Evolutionary conservation across 1,140 invertebrate species (phyloP).

Genomic region (Maniola jurtina): DNA sequence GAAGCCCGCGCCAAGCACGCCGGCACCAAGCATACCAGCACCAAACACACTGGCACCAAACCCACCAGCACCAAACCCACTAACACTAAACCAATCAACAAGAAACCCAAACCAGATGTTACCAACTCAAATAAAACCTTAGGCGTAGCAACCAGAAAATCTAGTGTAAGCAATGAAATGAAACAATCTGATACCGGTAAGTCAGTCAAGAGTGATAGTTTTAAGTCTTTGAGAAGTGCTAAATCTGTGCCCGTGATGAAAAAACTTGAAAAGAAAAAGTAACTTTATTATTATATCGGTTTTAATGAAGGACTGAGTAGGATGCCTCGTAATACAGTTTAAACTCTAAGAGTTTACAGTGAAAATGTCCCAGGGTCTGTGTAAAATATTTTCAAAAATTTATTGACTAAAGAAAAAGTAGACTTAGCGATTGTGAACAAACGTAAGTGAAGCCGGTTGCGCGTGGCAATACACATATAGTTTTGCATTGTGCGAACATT

Average conservation of each 20-base stretch:
- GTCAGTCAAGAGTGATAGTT: constrained; percentile 28
- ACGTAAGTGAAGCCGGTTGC: no score
- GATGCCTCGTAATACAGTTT: constrained; percentile 1
- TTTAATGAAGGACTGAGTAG: constrained; percentile 30
- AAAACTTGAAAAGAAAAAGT: constrained; percentile 34
- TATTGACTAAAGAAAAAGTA: no score
- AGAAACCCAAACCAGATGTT: constrained; percentile 33
- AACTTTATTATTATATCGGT: not conserved
- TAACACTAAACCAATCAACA: constrained; percentile 25
- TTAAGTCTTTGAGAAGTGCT: constrained; percentile 39
- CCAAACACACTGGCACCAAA: constrained; percentile 13
- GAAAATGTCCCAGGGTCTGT: not conserved
- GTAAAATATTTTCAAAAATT: not conserved
- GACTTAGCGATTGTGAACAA: no score
- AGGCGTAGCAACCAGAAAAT: constrained; percentile 35
- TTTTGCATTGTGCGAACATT: no score
- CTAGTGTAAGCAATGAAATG: constrained; percentile 33
- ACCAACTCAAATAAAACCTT: constrained; percentile 30
- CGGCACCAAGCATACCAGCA: constrained; percentile 16
- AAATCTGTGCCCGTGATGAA: constrained; percentile 48
- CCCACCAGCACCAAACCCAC: constrained; percentile 18
- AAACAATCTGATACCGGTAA: constrained; percentile 14
- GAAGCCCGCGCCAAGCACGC: constrained; percentile 21
- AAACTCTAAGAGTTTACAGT: no score
- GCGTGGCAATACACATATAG: no score